Base-by-base conservation (phyloP, 2,797 vertebrate genomes). In the Clarias platycephalus region DNA sequence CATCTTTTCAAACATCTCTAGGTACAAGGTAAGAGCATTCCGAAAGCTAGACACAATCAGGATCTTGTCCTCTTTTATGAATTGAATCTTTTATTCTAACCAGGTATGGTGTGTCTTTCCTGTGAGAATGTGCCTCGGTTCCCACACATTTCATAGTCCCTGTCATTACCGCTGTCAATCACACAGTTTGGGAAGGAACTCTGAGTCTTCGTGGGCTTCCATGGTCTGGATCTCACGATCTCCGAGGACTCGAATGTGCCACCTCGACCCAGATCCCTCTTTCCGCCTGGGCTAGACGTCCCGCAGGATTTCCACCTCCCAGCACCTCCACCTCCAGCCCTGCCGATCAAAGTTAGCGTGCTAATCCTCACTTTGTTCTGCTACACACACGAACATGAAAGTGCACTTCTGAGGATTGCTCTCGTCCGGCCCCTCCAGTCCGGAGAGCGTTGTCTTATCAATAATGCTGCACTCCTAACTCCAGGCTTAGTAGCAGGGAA, bases 291-390 rank as follows among this genome's bases (percentile, higher is more conserved):
- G 40, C 37, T 70, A 58, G 62, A 49, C 83, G 58, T 86, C 83
- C 81, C 87, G 31, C 37, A 76, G 90, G 90, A 91, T 88, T 90
- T 81, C 88, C 90, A 90, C 64, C 68, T 86, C 85, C 79, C 66
- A 49, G 86, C 85, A 84, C 84, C 84, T 88, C 84, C 81, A 83
- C 88, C 85, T 77, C 78, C 89, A 86, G 89, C 91, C 90, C 90
- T 91, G 92, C 90, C 92, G 93, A 94, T 95, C 90, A 95, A 94
- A 95, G 93, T 86, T 88, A 74, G 86, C 84, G 85, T 88, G 90
- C 91, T 95, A 95, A 96, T 95, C 94, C 93, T 92, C 90, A 85
- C 95, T 95, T 96, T 96, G 95, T 95, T 95, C 93, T 95, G 92
- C 90, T 93, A 94, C 94, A 95, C 92, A 94, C 92, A 94, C 92